These are phyloP conservation scores for Platorchestia sp. DNA, from an alignment of 1,140 invertebrate genomes.

Conservation along the genomic window DNA sequence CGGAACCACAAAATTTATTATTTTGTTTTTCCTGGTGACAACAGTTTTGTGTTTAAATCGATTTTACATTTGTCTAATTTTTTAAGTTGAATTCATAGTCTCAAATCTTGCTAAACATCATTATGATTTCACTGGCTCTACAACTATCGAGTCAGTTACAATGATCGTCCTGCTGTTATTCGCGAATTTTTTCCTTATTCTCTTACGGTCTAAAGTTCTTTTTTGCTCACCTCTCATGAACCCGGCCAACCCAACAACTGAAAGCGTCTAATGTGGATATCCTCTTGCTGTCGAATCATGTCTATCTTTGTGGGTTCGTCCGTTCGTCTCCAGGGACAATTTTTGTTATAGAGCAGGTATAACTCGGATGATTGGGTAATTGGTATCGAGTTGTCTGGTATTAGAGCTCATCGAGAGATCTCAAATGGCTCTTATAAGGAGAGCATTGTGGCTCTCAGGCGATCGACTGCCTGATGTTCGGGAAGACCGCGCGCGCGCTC, in stretches of 20 bases:
- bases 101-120: too few relatives aligned
- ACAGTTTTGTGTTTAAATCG: too few relatives aligned
- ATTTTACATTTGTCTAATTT: too few relatives aligned
- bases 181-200: background rate
- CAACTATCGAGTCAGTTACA: too few relatives aligned
- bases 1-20: too few relatives aligned
- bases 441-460: constrained; percentile 3
- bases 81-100: too few relatives aligned
- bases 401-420: constrained; percentile 44
- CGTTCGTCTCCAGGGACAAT: background rate
- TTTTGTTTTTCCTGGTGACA: too few relatives aligned
- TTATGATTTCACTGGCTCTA: too few relatives aligned
- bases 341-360: constrained; percentile 44
- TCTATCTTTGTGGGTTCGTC: constrained; percentile 10
- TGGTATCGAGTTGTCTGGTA: constrained; percentile 54
- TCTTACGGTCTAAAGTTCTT: background rate
- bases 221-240: background rate
- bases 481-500: background rate
- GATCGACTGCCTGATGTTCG: constrained; percentile 10
- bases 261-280: background rate
- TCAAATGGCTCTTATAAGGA: constrained; percentile 38
- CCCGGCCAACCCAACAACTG: background rate
- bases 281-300: constrained; percentile 17
- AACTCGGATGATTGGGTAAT: constrained; percentile 53
- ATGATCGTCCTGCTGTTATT: background rate